Conservation (phyloP, 2,797 vertebrate species). For the Nyctalus aviator region DNA sequence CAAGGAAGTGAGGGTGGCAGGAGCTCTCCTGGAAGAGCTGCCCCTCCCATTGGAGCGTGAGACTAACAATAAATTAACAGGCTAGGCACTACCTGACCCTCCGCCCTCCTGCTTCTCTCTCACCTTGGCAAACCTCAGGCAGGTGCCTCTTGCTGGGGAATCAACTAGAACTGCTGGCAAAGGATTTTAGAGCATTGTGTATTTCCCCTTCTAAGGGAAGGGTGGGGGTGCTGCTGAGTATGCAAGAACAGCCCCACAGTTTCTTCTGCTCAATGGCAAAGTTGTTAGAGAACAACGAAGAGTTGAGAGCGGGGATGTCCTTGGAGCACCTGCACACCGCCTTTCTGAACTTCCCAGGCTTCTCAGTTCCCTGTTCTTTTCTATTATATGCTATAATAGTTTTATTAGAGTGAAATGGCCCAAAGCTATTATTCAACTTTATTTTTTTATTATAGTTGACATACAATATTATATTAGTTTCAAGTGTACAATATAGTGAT, state of each 20-base stretch:
- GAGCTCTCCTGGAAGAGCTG: background rate
- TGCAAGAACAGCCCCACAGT: background rate
- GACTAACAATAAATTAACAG: too few relatives aligned
- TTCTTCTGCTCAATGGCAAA: background rate
- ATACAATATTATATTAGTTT: background rate
- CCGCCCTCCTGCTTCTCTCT: background rate
- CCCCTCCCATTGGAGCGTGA: too few relatives aligned
- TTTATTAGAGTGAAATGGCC: background rate
- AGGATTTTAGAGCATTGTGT: background rate
- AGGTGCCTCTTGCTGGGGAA: background rate
- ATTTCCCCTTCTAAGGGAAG: background rate
- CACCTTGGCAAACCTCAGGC: background rate
- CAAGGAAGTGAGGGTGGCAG: too few relatives aligned
- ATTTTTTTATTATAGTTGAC: background rate
- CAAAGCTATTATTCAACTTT: background rate
- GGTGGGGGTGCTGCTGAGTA: background rate
- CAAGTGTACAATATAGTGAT: background rate
- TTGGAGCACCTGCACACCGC: too few relatives aligned
- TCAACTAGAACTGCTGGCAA: background rate
- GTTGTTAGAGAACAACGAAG: background rate
- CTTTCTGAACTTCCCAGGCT: background rate
- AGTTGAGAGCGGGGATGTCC: background rate
- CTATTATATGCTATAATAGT: background rate
- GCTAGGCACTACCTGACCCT: accelerated
- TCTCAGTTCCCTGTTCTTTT: background rate